Base-by-base conservation (phyloP, 2,113 vertebrate species). In the Pseudolaguvia tuberculata region DNA sequence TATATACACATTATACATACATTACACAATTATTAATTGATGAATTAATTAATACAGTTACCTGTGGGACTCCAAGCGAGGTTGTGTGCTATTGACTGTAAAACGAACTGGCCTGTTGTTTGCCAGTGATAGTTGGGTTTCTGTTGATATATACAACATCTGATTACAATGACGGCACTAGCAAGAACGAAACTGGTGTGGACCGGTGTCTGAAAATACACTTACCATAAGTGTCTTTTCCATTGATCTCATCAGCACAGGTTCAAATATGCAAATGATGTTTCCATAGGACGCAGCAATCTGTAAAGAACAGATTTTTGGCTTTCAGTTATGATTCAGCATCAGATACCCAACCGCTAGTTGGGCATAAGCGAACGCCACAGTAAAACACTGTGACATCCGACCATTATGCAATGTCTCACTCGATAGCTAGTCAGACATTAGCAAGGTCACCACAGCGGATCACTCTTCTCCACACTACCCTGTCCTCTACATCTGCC, bases 241-340 rank as follows among this genome's bases (percentile, higher is more conserved):
- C 84, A 90, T 93, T 82, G 89, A 85, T 84, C 93, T 94, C 39
- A 90, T 72, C 62, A 83, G 90, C 84, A 94, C 80, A 62, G 96
- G 96, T 85, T 98, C 95, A 90, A 99, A 99, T 79, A 99, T 83
- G 84, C 92, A 96, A 79, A 98, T 88, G 52, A 91, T 84, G 62
- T 92, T 95, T 85, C 95, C 96, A 2, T 98, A 99, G 78, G 95
- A 97, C 87, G 95, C 96, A 88, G 96, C 96, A 91, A 99, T 95
- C 97, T 99, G 87, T 78, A 47, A 18, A 35, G 6, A n/a, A 71
- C 15, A n/a, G n/a, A n/a, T n/a, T n/a, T n/a, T n/a, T n/a, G n/a
- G n/a, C n/a, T n/a, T n/a, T n/a, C n/a, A n/a, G n/a, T n/a, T n/a
- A n/a, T n/a, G n/a, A n/a, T n/a, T n/a, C n/a, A n/a, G n/a, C n/a